Evolutionary conservation across 2,888 invertebrate genomes (phyloP).

Genomic region (Iselma pallidipennis): DNA sequence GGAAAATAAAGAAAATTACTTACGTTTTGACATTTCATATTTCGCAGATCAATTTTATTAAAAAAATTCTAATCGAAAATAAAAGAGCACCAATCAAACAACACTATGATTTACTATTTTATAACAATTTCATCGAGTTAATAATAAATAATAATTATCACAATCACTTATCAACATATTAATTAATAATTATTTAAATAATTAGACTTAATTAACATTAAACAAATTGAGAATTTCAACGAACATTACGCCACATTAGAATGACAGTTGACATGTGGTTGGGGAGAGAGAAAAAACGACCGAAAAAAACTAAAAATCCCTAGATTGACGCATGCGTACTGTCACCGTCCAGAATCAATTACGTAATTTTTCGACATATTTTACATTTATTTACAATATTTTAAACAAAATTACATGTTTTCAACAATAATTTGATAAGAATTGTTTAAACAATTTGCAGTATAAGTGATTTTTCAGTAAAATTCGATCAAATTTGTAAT

Average conservation of each 20-base stretch:
- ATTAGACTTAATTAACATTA: not conserved
- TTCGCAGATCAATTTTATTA: conserved; percentile 29
- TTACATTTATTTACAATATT: too few relatives aligned
- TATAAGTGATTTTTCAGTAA: too few relatives aligned
- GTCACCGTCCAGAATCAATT: not conserved
- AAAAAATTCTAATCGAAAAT: conserved; percentile 5
- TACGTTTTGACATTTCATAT: conserved; percentile 48
- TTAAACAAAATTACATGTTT: too few relatives aligned
- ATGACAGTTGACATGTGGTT: not conserved
- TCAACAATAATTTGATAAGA: too few relatives aligned
- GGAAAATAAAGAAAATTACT: conserved; percentile 27
- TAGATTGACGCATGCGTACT: not conserved
- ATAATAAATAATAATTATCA: not conserved
- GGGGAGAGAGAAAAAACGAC: not conserved
- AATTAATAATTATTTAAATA: too few relatives aligned
- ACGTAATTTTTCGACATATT: not conserved
- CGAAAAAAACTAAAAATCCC: not conserved
- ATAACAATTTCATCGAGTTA: not conserved
- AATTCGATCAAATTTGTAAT: not conserved
- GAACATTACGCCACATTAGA: not conserved
- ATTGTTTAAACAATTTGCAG: too few relatives aligned
- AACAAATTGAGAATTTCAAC: not conserved
- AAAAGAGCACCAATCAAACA: not conserved
- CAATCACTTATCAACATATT: not conserved
- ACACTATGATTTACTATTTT: too few relatives aligned